These are phyloP conservation scores for Coenonympha arcania DNA, from an alignment of 2,888 invertebrate genomes.

Conservation along the genomic window DNA sequence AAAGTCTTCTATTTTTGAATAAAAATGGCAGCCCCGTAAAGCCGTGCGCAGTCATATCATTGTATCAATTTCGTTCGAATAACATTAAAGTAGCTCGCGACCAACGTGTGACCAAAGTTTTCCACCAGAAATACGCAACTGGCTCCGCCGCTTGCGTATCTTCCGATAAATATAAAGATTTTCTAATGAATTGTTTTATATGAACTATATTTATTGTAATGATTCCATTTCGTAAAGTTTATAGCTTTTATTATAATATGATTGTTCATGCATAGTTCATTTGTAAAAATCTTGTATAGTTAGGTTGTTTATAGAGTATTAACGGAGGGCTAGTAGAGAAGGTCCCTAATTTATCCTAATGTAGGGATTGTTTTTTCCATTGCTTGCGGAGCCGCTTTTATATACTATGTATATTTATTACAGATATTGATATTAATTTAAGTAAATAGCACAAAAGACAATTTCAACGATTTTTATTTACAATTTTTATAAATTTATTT, in stretches of 20 bases:
- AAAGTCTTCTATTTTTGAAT: no score
- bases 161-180: constrained; percentile 50
- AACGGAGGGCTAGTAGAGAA: constrained; percentile 17
- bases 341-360: constrained; percentile 37
- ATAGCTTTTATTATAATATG: constrained; percentile 57
- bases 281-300: constrained; percentile 56
- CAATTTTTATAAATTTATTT: constrained; percentile 52
- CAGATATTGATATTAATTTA: constrained; percentile 52
- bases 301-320: constrained; percentile 28
- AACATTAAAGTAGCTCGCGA: constrained; percentile 33
- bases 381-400: constrained; percentile 45
- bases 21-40: not conserved
- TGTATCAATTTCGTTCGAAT: not conserved
- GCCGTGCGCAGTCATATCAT: constrained; percentile 1
- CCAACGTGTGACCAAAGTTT: constrained; percentile 68
- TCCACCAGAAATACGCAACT: constrained; percentile 51
- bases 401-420: constrained; percentile 60
- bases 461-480: constrained; percentile 55
- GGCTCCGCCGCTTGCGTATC: constrained; percentile 31
- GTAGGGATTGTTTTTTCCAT: constrained; percentile 39
- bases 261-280: constrained; percentile 56
- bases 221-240: constrained; percentile 55
- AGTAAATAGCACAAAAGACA: constrained; percentile 67
- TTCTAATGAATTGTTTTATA: constrained; percentile 63
- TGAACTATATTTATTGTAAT: constrained; percentile 62